Evolutionary conservation across 2,888 invertebrate genomes (phyloP).

Genomic region (Agrochola lychnidis): DNA sequence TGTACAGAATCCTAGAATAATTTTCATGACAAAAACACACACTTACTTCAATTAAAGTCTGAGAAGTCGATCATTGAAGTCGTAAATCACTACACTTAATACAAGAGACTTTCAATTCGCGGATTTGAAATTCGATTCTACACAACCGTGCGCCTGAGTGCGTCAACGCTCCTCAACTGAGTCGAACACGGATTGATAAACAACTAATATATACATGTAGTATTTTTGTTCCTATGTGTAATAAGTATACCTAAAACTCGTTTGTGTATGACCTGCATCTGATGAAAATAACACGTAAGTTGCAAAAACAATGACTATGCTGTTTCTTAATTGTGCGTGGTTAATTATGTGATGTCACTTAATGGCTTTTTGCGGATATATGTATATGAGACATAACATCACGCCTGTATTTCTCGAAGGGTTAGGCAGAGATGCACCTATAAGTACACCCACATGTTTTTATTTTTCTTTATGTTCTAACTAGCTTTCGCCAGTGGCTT

Average conservation of each 20-base stretch:
- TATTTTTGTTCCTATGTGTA: background rate
- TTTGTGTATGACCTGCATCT: background rate
- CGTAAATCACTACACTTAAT: conserved; percentile 41
- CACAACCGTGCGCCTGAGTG: conserved; percentile 53
- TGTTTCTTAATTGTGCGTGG: background rate
- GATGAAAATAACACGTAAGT: conserved; percentile 5
- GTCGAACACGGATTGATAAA: conserved; percentile 14
- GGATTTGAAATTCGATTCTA: background rate
- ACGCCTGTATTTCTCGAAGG: background rate
- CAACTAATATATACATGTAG: background rate
- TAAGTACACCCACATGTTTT: background rate
- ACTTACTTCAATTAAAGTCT: conserved; percentile 46
- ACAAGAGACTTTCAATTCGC: conserved; percentile 9
- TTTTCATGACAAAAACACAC: background rate
- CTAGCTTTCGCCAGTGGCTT: too few relatives aligned
- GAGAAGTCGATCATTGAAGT: conserved; percentile 14
- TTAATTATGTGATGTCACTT: background rate
- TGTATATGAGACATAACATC: background rate
- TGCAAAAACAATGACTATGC: conserved; percentile 11
- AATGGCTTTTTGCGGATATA: background rate
- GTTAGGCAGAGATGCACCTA: background rate
- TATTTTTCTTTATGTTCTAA: too few relatives aligned
- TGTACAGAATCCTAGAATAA: conserved; percentile 1
- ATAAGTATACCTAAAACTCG: background rate
- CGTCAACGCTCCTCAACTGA: conserved; percentile 34